Base-by-base conservation (phyloP, 2,888 invertebrate genomes). In the Agrotis puta region DNA sequence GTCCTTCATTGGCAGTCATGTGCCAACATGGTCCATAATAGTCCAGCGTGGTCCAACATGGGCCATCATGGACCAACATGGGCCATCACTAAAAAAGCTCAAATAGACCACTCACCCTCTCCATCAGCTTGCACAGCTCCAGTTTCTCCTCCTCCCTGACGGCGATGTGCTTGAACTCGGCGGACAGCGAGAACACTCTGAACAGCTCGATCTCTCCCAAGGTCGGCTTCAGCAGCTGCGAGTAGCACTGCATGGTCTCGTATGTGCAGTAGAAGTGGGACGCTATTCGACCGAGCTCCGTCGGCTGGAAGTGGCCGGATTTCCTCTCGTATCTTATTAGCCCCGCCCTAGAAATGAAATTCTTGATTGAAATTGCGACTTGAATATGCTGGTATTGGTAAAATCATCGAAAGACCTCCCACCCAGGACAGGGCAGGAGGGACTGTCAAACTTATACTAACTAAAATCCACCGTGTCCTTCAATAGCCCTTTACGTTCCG, bases 211-310 rank as follows among this genome's bases (percentile, higher is more conserved):
- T 99, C 95, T 99, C 99, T 75, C 99, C 99, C 0, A 99, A 96
- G 0, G 99, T 99, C 18, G 99, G 99, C 92, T 99, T 99, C 77
- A 99, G 94, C 61, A 99, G 96, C 91, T 99, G 99, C 93, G 99
- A 99, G 95, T 99, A 99, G 0, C 98, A 98, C 85, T 98, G 97
- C 98, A 99, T 99, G 0, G 99, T 99, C 84, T 99, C 99, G 92
- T 98, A 98, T 0, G 99, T 99, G 90, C 99, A 99, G 94, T 99
- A 99, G 96, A 98, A 99, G 96, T 99, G 99, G 0, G 99, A 99
- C 5, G 99, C 99, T 89, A 99, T 99, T 50, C 99, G 97, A 1
- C 99, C 99, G 14, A 99, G 96, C 93, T 99, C 99, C 0, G 99
- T 99, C 0, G 98, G 98, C 90, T 98, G 97, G 84, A 97, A 97